phyloP scores from a whole-genome alignment of 2,113 vertebrate genomes.

The Megaceryle torquata region DNA sequence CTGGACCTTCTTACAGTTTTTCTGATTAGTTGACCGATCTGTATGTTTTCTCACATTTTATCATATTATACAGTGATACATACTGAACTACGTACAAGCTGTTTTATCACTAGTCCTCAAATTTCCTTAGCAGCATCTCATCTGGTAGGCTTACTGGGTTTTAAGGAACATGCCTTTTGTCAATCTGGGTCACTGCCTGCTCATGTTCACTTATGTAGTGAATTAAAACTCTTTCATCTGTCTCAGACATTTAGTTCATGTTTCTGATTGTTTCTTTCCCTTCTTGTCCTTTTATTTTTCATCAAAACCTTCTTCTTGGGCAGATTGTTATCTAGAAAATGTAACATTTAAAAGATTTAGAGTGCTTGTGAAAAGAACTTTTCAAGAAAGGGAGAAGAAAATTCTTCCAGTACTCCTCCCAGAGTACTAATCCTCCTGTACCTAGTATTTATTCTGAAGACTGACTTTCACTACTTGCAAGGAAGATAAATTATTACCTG shows the following conservation, averaged over 20 bases:
- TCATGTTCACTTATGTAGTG: background rate
- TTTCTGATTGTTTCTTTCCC: background rate
- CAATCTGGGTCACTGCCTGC: background rate
- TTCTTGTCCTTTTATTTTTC: background rate
- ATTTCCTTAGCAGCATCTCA: background rate
- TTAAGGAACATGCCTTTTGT: background rate
- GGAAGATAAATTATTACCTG: background rate
- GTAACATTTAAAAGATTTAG: background rate
- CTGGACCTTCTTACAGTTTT: background rate
- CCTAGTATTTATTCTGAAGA: background rate
- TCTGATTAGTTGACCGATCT: background rate
- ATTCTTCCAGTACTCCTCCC: background rate
- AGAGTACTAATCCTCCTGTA: background rate
- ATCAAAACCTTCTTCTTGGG: background rate
- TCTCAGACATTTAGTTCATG: background rate
- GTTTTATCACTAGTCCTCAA: background rate
- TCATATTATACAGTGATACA: background rate
- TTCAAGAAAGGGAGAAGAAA: background rate
- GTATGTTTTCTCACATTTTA: background rate
- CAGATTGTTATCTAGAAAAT: background rate
- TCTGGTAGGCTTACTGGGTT: background rate
- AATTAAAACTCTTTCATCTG: background rate
- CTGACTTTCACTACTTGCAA: background rate
- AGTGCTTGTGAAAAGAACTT: background rate
- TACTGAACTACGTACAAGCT: background rate